phyloP scores from a whole-genome alignment of 1,140 invertebrate genomes.

The Tribolium madens region DNA sequence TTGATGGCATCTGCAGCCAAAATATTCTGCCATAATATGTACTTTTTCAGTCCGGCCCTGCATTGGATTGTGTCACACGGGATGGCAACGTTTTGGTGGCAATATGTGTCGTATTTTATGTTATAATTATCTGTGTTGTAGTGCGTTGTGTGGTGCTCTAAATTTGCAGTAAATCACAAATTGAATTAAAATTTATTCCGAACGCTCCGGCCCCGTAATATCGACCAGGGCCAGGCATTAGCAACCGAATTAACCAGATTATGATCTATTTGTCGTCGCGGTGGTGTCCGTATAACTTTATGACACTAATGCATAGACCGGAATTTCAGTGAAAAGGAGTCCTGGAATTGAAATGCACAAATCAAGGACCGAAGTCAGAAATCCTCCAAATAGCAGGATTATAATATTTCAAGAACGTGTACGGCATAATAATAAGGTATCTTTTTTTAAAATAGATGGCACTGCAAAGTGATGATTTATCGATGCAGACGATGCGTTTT shows the following conservation, averaged over 20 bases:
- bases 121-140: not conserved
- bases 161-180: conserved; percentile 32
- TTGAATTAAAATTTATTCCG: conserved; percentile 36
- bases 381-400: conserved; percentile 5
- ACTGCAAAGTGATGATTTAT: conserved; percentile 18
- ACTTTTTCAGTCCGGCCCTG: not conserved
- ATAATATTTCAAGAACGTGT: conserved; percentile 26
- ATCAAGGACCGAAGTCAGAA: not conserved
- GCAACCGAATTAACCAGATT: conserved; percentile 2
- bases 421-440: not conserved
- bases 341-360: conserved; percentile 10
- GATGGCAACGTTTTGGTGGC: not conserved
- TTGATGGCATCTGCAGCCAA: not conserved
- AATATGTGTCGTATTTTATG: conserved; percentile 19
- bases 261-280: conserved; percentile 12
- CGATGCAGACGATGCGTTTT: conserved; percentile 15
- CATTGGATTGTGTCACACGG: not conserved
- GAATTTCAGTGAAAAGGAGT: not conserved
- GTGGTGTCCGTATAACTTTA: conserved; percentile 1
- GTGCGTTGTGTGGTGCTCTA: not conserved
- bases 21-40: not conserved
- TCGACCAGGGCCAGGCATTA: conserved; percentile 13
- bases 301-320: conserved; percentile 7
- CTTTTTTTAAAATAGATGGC: conserved; percentile 12
- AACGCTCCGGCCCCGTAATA: conserved; percentile 6